Evolutionary conservation across 2,888 invertebrate species (phyloP), one percentile per base, ranked within the genome.

Genomic region (Reticulitermes lucifugus): DNA sequence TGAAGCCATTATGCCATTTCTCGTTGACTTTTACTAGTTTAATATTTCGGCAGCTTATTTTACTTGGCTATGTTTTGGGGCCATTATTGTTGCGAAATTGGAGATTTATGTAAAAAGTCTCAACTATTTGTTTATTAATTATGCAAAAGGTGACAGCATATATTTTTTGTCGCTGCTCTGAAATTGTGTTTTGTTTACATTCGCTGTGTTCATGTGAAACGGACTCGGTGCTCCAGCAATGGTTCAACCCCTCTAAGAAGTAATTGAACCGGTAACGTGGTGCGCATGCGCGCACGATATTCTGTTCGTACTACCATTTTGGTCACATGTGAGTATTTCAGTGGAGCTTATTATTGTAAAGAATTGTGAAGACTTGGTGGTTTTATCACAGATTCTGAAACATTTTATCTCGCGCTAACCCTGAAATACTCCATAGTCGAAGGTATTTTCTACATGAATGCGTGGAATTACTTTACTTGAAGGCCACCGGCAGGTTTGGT

Each of bases 251-350:
- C 86, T 87, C 85, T 86, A 84, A 83, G 85, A 79, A 73, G 29
- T 55, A 81, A 87, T 84, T 87, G 87, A 84, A 81, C 83, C 83
- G 59, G 85, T 79, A 92, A 91, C 91, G 92, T 92, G 92, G 92
- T 92, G 93, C 95, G 95, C 95, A 94, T 93, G 95, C 94, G 93
- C 93, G 65, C 35, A 92, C 92, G 92, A 93, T 94, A 95, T 95
- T 95, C 95, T 95, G 95, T 95, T 95, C 94, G 94, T 94, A 95
- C 95, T 95, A 94, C 95, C 96, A 95, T 95, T 95, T 94, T 93
- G 95, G 95, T 95, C 96, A 96, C 96, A 96, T 95, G 96, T 96
- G 95, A 96, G 96, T 96, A 95, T 93, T 51, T n/a, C 29, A 21
- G 71, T n/a, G 51, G 41, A 75, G 59, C 75, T 73, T 73, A 55